These are phyloP conservation scores for Hydropotes inermis DNA, from an alignment of 2,113 vertebrate species.

Conservation along the genomic window DNA sequence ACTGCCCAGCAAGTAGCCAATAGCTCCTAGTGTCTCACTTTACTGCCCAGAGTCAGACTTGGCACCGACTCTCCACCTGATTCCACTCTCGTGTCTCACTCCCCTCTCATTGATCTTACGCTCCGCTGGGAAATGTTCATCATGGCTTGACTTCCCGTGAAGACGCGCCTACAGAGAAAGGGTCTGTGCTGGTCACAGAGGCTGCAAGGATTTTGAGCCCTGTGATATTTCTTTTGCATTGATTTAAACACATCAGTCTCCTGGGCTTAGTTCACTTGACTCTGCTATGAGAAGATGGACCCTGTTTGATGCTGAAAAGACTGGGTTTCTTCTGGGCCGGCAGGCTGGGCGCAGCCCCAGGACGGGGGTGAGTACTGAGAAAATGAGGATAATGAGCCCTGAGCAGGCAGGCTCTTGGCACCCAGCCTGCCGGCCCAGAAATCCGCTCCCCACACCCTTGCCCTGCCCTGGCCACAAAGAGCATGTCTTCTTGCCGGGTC, in stretches of 20 bases:
- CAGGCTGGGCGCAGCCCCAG: not conserved
- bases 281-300: not conserved
- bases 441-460: not conserved
- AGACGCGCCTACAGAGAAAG: not conserved
- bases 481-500: not conserved
- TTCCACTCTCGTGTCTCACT: not conserved
- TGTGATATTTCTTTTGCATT: not conserved
- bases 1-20: not conserved
- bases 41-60: not conserved
- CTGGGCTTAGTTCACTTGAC: not conserved
- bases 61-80: not conserved
- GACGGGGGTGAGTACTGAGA: accelerated
- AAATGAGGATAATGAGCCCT: not conserved
- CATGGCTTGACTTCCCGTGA: not conserved
- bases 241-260: not conserved
- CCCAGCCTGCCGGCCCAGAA: not conserved
- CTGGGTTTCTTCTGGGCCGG: not conserved
- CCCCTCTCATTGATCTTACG: not conserved
- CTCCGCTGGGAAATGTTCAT: not conserved
- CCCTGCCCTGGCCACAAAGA: not conserved
- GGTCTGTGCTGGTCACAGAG: not conserved
- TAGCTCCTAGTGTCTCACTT: not conserved
- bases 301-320: not conserved
- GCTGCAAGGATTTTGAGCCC: not conserved
- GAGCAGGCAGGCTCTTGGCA: not conserved